Evolutionary conservation across 2,888 invertebrate genomes (phyloP), one percentile per base, ranked within the genome.

Genomic region (Eretmocerus hayati): DNA sequence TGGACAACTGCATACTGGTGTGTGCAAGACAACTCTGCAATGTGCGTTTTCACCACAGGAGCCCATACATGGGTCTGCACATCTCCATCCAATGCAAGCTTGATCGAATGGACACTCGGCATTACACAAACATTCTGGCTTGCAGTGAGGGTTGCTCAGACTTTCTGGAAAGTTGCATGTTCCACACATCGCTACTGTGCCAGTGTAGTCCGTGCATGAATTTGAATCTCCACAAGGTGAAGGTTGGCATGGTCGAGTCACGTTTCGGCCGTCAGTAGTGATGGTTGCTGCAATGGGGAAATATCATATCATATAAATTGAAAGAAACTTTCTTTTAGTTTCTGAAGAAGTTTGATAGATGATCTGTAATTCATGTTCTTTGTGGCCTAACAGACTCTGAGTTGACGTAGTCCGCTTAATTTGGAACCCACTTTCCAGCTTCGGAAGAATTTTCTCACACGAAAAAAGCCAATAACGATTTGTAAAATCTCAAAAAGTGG

Each of bases 51-150:
- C 79, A 2, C 90, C 90, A 62, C 91, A 90, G 4, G 85, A 81
- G 59, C 79, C 74, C 56, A 75, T 69, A 61, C 87, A 87, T 46
- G 87, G 83, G 69, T 83, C 78, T 21, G 79, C 72, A 61, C 89
- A 89, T 63, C 84, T 79, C 42, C 77, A 77, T 46, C 76, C 77
- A 31, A 81, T 77, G 63, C 92, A 92, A 31, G 84, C 74, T 70
- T 84, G 83, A 58, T 87, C 83, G 40, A 81, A 81, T 3, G 84
- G 76, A 66, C 92, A 91, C 63, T 92, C 90, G 48, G 75, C 77
- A 63, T 87, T 85, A n/a, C 84, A 78, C 42, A 90, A 73, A 72
- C 91, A 91, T 73, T 90, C 89, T 26, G 90, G 90, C 63, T 85
- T 77, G 59, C 90, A 90, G 26, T 79, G 77, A 21, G 87, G 84